phyloP scores from a whole-genome alignment of 1,140 invertebrate genomes.

The Tetramorium alpestre region DNA sequence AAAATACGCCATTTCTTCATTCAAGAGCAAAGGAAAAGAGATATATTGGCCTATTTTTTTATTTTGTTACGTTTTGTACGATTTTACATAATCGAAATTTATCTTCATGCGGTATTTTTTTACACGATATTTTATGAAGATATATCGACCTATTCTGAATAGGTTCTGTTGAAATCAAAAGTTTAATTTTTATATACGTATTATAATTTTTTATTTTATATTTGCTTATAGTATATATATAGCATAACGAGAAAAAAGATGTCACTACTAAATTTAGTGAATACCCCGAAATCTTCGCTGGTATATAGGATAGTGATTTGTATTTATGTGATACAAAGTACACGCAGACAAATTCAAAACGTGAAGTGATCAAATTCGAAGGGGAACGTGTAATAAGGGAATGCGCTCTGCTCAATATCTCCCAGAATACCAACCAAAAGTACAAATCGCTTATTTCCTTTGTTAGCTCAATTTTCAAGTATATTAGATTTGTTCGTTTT shows the following conservation, averaged over 20 bases:
- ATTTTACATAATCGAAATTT: slow-evolving; percentile 72
- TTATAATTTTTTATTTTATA: slow-evolving; percentile 74
- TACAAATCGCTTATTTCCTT: slow-evolving; percentile 74
- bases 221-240: slow-evolving; percentile 56
- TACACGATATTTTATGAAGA: slow-evolving; percentile 72
- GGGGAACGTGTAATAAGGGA: slow-evolving; percentile 69
- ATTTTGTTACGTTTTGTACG: slow-evolving; percentile 75
- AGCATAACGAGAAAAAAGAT: slow-evolving; percentile 61
- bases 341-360: slow-evolving; percentile 58
- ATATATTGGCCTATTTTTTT: slow-evolving; percentile 77
- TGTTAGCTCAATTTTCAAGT: slow-evolving; percentile 33
- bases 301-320: slow-evolving; percentile 57
- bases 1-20: slow-evolving; percentile 61
- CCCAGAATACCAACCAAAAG: slow-evolving; percentile 70
- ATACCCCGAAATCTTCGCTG: slow-evolving; percentile 63
- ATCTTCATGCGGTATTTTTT: slow-evolving; percentile 61
- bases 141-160: slow-evolving; percentile 79
- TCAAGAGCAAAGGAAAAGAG: slow-evolving; percentile 68
- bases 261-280: slow-evolving; percentile 71
- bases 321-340: slow-evolving; percentile 54
- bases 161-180: slow-evolving; percentile 79
- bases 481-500: slow-evolving; percentile 61
- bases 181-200: slow-evolving; percentile 79
- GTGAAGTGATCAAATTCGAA: slow-evolving; percentile 49
- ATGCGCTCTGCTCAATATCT: slow-evolving; percentile 75